Percentiles rank a stretch among this genome's conserved stretches.
Evolutionary conservation across 92 coral and sea anemone species (phyloP).

Genomic region (Plumapathes pennacea): DNA sequence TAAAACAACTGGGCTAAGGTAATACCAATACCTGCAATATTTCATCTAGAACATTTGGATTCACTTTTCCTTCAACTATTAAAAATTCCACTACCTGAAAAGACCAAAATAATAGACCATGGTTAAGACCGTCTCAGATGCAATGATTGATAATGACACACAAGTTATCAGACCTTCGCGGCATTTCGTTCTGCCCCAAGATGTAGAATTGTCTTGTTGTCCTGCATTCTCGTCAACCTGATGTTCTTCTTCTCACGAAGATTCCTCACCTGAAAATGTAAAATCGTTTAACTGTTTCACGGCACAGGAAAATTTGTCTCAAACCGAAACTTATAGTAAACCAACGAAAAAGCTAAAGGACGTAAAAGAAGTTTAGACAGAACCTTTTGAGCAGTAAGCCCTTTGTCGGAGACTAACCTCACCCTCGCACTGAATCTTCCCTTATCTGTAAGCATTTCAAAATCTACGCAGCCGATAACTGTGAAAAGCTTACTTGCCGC

Average conservation of each 20-base stretch:
- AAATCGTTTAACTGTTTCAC: too few relatives aligned
- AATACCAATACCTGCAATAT: conserved; percentile 59
- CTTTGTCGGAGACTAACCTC: too few relatives aligned
- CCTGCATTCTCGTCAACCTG: conserved; percentile 74
- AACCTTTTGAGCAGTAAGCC: too few relatives aligned
- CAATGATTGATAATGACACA: not conserved
- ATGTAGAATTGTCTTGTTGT: conserved; percentile 84
- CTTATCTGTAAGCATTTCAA: too few relatives aligned
- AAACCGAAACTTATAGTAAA: not conserved
- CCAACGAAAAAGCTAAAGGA: not conserved
- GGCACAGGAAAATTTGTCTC: too few relatives aligned
- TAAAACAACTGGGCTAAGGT: too few relatives aligned
- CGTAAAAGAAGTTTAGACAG: not conserved
- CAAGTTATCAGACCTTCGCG: conserved; percentile 41
- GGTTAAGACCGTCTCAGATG: not conserved
- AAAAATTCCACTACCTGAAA: conserved; percentile 62
- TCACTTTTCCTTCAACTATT: conserved; percentile 55
- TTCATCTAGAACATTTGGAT: conserved; percentile 67
- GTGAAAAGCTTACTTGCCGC: not conserved
- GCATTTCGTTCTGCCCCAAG: conserved; percentile 81
- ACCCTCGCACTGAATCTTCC: too few relatives aligned
- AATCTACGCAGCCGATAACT: not conserved
- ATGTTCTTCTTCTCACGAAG: conserved; percentile 70
- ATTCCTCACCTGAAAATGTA: conserved; percentile 41
- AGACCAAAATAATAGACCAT: not conserved